Evolutionary conservation across 2,888 invertebrate genomes (phyloP), one percentile per base, ranked within the genome.

Genomic region (Arctia plantaginis): DNA sequence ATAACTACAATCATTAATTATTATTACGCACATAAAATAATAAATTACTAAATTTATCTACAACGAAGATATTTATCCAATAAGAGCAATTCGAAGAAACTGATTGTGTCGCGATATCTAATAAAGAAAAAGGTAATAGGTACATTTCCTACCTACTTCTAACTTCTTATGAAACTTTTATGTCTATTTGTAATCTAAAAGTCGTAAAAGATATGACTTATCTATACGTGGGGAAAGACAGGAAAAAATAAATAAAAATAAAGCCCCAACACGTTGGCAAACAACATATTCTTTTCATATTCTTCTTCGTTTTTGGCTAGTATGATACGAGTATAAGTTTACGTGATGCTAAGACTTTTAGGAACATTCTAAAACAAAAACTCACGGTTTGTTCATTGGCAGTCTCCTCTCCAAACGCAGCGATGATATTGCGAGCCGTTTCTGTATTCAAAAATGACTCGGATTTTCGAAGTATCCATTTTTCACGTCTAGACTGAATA

Each of bases 181-280:
- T 39, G 30, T 65, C 41, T 64, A 41, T 74, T 77, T 79, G 67
- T 72, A 77, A 74, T 77, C 65, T 51, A 51, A 69, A 68, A 55
- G 35, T 59, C 62, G 65, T n/a, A 44, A 66, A n/a, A 74, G 23
- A 66, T 75, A 75, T 76, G 44, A 55, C 73, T 68, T 73, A 77
- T 81, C 66, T 33, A 35, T 65, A 69, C 67, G 68, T 47, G 12
- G 47, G 67, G 33, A 67, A 23, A 4, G 30, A 47, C 67, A 67
- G 30, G 23, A 67, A 47, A 67, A 33, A 47, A 30, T 47, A 47
- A 67, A 33, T 67, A 33, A 23, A 67, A 67, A 67, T 23, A 67
- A 67, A 13, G 62, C 7, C 18, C 15, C 1, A 23, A 27, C 23
- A 47, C 23, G 10, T 67, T 47, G 2, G 30, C 23, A 67, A 47